Evolutionary conservation across 2,888 invertebrate genomes (phyloP).

Genomic region (Papilio gigon): DNA sequence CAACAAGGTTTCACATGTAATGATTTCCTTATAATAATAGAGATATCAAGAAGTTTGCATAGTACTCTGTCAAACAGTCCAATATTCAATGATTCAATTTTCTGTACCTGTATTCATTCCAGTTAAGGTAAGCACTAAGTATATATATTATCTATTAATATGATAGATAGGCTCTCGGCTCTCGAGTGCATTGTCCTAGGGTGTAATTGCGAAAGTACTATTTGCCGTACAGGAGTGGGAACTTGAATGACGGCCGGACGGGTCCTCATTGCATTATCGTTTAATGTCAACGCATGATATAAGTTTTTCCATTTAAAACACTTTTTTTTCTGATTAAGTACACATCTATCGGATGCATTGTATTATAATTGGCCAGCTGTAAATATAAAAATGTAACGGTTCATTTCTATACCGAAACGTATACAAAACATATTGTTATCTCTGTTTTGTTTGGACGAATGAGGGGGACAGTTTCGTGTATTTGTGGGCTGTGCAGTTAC

Average conservation of each 20-base stretch:
- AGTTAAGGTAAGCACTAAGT: not conserved
- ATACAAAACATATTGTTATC: too few species aligned
- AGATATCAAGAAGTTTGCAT: too few species aligned
- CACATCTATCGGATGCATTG: not conserved
- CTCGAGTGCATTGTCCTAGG: conserved; percentile 18
- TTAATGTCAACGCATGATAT: conserved; percentile 12
- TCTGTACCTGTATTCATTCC: not conserved
- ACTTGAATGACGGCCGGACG: conserved; percentile 14
- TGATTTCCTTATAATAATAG: too few species aligned
- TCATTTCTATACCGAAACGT: too few species aligned
- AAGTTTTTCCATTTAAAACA: not conserved
- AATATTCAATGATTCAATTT: not conserved
- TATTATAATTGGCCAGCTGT: not conserved
- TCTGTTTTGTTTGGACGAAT: too few species aligned
- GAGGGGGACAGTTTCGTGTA: too few species aligned
- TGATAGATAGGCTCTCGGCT: not conserved
- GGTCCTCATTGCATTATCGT: conserved; percentile 15
- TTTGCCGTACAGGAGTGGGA: conserved; percentile 3
- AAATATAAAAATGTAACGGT: not conserved
- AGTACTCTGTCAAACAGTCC: too few species aligned
- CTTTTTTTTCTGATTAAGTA: not conserved
- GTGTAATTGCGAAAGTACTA: conserved; percentile 19
- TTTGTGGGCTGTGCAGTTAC: too few species aligned
- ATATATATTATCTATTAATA: not conserved
- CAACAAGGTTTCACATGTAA: too few species aligned